phyloP scores from a whole-genome alignment of 2,797 vertebrate species.

The Gymnothorax javanicus region DNA sequence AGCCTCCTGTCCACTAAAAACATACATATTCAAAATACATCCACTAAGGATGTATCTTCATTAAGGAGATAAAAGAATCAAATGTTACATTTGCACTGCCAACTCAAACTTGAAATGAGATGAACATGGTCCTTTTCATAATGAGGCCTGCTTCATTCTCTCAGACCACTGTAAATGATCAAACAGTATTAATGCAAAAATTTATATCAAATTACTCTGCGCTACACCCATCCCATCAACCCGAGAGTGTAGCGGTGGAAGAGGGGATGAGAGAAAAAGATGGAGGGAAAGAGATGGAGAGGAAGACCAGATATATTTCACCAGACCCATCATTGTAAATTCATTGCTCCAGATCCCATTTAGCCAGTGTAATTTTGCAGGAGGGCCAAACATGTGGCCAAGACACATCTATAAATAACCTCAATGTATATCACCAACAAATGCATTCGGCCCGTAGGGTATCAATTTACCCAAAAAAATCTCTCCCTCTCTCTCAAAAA shows the following conservation, averaged over 20 bases:
- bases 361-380: slow-evolving; percentile 19
- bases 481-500: slow-evolving; percentile 43
- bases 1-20: neutral
- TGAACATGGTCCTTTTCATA: neutral
- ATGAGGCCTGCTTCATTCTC: neutral
- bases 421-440: slow-evolving; percentile 58
- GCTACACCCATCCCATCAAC: neutral
- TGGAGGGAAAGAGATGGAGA: neutral
- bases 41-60: too few species aligned
- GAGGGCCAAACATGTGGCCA: slow-evolving; percentile 41
- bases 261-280: neutral
- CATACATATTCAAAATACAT: neutral
- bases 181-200: neutral
- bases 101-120: neutral
- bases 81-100: neutral
- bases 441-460: slow-evolving; percentile 59
- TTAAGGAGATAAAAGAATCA: neutral
- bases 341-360: neutral
- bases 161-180: neutral
- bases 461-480: slow-evolving; percentile 49
- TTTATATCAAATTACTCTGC: neutral
- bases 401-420: slow-evolving; percentile 50
- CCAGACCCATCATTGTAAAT: neutral
- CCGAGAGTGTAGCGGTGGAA: neutral
- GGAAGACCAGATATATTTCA: neutral